Evolutionary conservation across 2,113 vertebrate species (phyloP), one percentile per base, ranked within the genome.

Genomic region (Hystrix brachyura): DNA sequence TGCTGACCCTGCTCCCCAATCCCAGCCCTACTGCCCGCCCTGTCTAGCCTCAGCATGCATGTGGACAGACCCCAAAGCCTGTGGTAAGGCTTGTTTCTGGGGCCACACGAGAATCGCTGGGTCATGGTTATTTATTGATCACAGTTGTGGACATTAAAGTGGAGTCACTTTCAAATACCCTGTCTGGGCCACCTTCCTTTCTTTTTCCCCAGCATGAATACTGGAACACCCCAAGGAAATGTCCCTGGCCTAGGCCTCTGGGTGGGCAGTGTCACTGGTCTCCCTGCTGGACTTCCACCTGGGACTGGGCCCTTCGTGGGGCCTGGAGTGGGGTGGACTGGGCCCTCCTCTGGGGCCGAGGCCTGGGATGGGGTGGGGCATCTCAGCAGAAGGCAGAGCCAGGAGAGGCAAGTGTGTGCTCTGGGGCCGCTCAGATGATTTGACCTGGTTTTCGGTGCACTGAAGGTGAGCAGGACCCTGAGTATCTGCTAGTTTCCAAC

Each of bases 101-200:
- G 76, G 69, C 18, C 83, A n/a, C 0, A 3, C 23, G 29, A 43
- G 53, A 32, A 60, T 29, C 4, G 4, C 38, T 38, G 10, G 2
- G 87, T 94, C 98, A 91, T 55, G 12, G 85, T 74, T 98, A 98
- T 98, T 98, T 98, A 97, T 98, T 93, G 96, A 96, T 98, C 98
- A 98, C 95, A 67, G 46, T 94, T 96, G 78, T 92, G 98, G 97
- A 98, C 96, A 98, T 98, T 98, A 98, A 98, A 98, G 98, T 29
- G 88, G 90, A 84, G 69, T 17, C 34, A 12, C 69, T 48, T 57
- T 86, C 62, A 87, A 69, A 32, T 59, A 29, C 78, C 2, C 34
- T 0, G 10, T 43, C 59, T 94, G 59, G 13, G 72, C 18, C 46
- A 93, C 64, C 34, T 89, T 95, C 67, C 15, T 71, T 62, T 18